Evolutionary conservation across 2,888 invertebrate genomes (phyloP).

Genomic region (Caradrina kadenii): DNA sequence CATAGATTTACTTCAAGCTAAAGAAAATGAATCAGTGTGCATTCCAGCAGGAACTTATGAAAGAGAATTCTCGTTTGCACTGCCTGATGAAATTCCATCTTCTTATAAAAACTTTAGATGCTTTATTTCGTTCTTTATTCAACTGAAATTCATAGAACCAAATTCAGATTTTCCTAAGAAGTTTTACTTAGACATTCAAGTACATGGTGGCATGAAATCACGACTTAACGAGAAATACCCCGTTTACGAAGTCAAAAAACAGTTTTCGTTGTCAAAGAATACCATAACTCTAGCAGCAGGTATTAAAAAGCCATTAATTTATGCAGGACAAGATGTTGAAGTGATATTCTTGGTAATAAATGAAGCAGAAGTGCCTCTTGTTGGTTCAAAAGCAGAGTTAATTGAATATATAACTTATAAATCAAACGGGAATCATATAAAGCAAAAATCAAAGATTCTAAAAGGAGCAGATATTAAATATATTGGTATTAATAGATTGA

Average conservation of each 20-base stretch:
- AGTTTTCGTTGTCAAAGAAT: constrained; percentile 1
- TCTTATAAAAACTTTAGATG: constrained; percentile 18
- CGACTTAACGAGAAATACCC: no score
- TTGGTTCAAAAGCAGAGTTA: constrained; percentile 1
- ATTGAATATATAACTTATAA: not conserved
- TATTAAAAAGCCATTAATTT: not conserved
- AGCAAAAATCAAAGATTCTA: not conserved
- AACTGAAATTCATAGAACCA: constrained; percentile 1
- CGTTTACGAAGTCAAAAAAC: not conserved
- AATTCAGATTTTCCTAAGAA: not conserved
- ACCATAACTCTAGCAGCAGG: not conserved
- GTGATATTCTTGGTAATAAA: not conserved
- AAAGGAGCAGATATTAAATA: not conserved
- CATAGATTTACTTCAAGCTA: not conserved
- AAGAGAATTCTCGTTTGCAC: constrained; percentile 20
- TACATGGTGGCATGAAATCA: not conserved
- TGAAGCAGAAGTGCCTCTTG: not conserved
- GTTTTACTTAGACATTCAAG: not conserved
- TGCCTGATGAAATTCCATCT: constrained; percentile 37
- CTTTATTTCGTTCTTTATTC: constrained; percentile 8
- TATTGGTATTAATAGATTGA: not conserved
- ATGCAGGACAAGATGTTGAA: not conserved
- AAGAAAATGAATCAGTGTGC: constrained; percentile 2
- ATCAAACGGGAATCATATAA: not conserved
- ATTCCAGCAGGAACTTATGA: constrained; percentile 6